Evolutionary conservation across 2,888 invertebrate genomes (phyloP), one percentile per base, ranked within the genome.

Genomic region (Lasius platythorax): DNA sequence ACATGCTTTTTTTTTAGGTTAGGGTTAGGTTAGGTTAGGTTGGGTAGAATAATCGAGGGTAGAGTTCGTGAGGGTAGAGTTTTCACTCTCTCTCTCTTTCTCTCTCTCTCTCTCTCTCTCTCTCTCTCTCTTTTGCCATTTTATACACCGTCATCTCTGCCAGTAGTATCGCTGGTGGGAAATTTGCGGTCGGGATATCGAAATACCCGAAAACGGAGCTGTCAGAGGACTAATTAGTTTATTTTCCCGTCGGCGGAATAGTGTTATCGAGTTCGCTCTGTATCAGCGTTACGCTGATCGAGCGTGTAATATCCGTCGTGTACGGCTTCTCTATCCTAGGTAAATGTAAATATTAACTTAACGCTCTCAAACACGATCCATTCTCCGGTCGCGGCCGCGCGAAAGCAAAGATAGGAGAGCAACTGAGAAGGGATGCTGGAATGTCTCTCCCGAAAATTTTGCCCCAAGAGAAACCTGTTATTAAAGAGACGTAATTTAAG

Each of bases 151-250:
- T 66, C n/a, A 11, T 75, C 28, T 43, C 28, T 63, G 40, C n/a
- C 18, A 50, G 43, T 33, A 63, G 28, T 61, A 63, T 63, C 8
- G 18, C 9, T 66, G 30, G 1, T 30, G 64, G 61, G 18, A 64
- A 63, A 72, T 75, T 58, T 68, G 53, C 56, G 37, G 58, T 50
- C 76, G 5, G 72, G 63, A 86, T 70, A 84, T 30, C 53, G 53
- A 63, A 15, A 58, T 43, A 67, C 43, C n/a, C 37, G 30, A 46
- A 66, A 76, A 43, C 50, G 40, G 53, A 30, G 9, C 56, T 68
- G 58, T 61, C 58, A 37, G 56, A 30, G 61, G 63, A 72, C 46
- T 88, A 87, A 88, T 87, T 85, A 86, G 86, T 83, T 88, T 88
- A 85, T 87, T 79, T 87, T 85, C 83, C 70, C 66, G 30, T 50